Base-by-base conservation (phyloP, 2,113 vertebrate species). In the Leptobrachium leishanense region DNA sequence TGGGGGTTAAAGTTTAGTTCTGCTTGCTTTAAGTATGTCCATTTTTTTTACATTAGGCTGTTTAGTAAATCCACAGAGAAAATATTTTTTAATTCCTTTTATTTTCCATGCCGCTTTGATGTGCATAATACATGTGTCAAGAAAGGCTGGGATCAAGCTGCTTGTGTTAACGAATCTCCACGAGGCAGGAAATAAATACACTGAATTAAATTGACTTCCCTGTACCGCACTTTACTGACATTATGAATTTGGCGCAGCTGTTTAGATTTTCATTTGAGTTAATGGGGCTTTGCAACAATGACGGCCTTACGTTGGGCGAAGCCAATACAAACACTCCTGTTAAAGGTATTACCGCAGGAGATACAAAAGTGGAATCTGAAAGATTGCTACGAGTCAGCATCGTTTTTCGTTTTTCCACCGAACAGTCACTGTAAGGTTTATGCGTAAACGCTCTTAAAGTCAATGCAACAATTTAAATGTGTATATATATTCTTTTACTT, bases 1-100 rank as follows among this genome's bases (percentile, higher is more conserved):
- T 74, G 71, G 42, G 64, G 78, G 43, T 40, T 59, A 59, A 57
- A 74, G 64, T 81, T 72, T 81, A 74, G 78, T 72, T 80, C 63
- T 59, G 70, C 65, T 72, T n/a, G 41, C 20, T 53, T 72, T 72
- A 53, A 68, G 65, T 43, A 62, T 74, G 57, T 74, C 78, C 20
- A 31, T 81, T 31, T 31, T 31, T 31, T 65, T 68, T 68, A 74
- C 64, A 74, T 59, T 46, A 59, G 42, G 13, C 43, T 68, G 42
- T 81, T 42, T 7, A 68, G 43, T 43, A 44, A 72, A 50, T 46
- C 43, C 66, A 74, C 42, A 63, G 54, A 81, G 64, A 74, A 53
- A 41, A 76, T 67, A 55, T 68, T 80, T 43, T 62, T 79, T 53
- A 13, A 53, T 42, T 79, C 39, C 44, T n/a, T 68, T 11, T 66